Evolutionary conservation across 2,113 vertebrate species (phyloP).

Genomic region (Mirza zaza): DNA sequence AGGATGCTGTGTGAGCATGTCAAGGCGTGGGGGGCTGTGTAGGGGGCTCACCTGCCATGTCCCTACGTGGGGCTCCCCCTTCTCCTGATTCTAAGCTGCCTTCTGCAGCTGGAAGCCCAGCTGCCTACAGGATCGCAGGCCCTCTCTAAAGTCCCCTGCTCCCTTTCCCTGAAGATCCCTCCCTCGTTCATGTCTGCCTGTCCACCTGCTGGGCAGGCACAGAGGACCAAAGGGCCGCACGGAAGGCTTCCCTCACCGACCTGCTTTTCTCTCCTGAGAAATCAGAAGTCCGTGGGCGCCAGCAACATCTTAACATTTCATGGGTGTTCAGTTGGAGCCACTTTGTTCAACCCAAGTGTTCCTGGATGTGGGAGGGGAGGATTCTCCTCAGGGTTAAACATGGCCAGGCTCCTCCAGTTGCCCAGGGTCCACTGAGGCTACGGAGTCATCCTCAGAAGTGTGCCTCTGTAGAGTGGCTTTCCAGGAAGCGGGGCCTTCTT

Average conservation of each 20-base stretch:
- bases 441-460: neutral
- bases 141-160: neutral
- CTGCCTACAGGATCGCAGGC: neutral
- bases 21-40: rapidly evolving
- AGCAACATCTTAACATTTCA: neutral
- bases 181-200: neutral
- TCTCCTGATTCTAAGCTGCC: neutral
- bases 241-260: neutral
- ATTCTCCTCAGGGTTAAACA: neutral
- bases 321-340: neutral
- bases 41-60: neutral
- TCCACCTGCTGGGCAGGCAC: neutral
- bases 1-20: neutral
- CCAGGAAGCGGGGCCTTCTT: neutral
- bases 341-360: too few relatives aligned
- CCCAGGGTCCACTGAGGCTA: neutral
- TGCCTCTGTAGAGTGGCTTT: neutral
- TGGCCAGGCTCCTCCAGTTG: neutral
- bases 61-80: neutral
- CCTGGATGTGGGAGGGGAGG: neutral
- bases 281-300: neutral
- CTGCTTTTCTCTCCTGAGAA: too few relatives aligned
- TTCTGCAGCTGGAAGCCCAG: neutral
- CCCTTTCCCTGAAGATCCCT: neutral
- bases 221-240: neutral